Base-by-base conservation (phyloP, 2,797 vertebrate genomes). In the Enteromius argenteus region DNA sequence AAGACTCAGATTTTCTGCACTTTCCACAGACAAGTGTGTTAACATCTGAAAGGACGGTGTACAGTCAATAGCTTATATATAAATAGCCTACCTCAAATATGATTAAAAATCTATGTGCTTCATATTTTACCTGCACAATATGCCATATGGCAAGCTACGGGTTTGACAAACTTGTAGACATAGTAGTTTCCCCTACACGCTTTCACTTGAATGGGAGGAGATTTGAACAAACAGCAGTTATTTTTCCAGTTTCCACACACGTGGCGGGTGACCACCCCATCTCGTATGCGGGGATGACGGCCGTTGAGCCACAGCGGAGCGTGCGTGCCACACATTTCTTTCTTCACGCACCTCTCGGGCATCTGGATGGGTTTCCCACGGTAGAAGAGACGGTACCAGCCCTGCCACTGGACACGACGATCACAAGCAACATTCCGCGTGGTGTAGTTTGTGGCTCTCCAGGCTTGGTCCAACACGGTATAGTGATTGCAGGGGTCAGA, bases 361-460 rank as follows among this genome's bases (percentile, higher is more conserved):
- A 92, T 92, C 73, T 92, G 91, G 56, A 92, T 84, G 35, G 87
- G 88, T 73, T 67, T 72, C 0, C 92, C 91, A 0, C 79, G 89
- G 83, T 90, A 92, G 80, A 83, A 92, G 79, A 93, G 81, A 23
- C 90, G 79, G 84, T 91, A 92, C 89, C 91, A 0, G 15, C 92
- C 91, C 35, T 88, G 89, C 90, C 92, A 92, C 23, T 86, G 71
- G 42, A 86, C 21, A 0, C 72, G 2, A 2, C 80, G 80, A 82
- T 92, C 92, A 68, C 92, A 92, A 76, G 15, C 68, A 42, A 89
- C 89, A 0, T 32, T 3, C 42, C 87, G 92, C 62, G 51, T 87
- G 86, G 71, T 90, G 84, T 80, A 85, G 88, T 91, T 90, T 66
- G 91, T 90, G 58, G 92, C 89, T 4, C 90, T 71, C 90, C 91